Conservation (phyloP, 2,888 invertebrate genomes). For the Acleris holmiana region DNA sequence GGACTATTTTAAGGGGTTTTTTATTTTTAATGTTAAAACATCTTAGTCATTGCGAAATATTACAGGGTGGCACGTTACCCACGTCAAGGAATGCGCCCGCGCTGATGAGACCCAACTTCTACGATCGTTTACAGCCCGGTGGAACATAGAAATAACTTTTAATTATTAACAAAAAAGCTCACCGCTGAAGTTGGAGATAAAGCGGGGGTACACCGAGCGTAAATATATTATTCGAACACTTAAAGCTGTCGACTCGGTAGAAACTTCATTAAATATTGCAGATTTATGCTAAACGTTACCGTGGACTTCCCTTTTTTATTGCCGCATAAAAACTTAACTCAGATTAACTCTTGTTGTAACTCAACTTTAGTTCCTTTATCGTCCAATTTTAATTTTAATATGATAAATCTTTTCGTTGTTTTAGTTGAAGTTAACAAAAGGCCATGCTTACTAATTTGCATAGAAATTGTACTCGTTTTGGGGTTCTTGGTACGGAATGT, state of each 20-base stretch:
- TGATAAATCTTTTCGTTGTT: constrained; percentile 27
- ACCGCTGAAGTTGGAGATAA: constrained; percentile 25
- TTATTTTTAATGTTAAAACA: too few species aligned
- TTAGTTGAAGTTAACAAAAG: background rate
- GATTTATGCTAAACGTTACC: constrained; percentile 49
- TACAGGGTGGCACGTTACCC: too few species aligned
- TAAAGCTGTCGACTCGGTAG: constrained; percentile 53
- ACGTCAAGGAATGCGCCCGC: too few species aligned
- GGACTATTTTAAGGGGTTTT: too few species aligned
- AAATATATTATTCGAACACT: constrained; percentile 62
- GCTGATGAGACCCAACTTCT: too few species aligned
- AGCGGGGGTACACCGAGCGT: constrained; percentile 30
- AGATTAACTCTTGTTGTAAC: constrained; percentile 73
- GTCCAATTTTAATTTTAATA: constrained; percentile 34
- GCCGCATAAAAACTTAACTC: constrained; percentile 68
- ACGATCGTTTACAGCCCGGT: background rate
- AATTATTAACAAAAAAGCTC: constrained; percentile 30
- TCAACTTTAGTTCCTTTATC: constrained; percentile 44
- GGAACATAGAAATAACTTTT: constrained; percentile 25
- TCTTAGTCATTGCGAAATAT: too few species aligned
- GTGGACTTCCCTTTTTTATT: constrained; percentile 55
- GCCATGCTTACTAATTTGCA: too few species aligned
- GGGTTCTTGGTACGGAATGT: too few species aligned
- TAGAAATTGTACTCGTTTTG: too few species aligned
- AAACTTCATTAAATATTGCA: constrained; percentile 49